Conservation (phyloP, 2,888 invertebrate species). For the Melolontha melolontha region DNA sequence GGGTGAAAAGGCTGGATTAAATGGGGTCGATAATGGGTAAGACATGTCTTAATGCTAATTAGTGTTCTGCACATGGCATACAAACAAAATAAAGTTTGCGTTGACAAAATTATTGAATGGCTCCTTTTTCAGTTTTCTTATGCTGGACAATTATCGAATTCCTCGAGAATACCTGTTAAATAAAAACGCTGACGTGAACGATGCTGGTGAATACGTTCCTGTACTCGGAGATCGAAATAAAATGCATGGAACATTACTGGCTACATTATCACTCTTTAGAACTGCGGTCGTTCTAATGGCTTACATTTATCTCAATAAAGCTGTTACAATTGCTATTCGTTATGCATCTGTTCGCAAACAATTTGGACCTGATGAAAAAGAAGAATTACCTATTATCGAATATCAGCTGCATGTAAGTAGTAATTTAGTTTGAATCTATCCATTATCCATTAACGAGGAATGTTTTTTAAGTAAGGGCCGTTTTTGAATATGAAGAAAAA, state of each 20-base stretch:
- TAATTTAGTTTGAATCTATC: no score
- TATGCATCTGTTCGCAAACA: slow-evolving; percentile 90
- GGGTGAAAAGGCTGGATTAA: slow-evolving; percentile 91
- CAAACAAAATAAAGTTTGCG: no score
- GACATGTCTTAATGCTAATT: no score
- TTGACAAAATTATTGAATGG: no score
- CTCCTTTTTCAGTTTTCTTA: slow-evolving; percentile 74
- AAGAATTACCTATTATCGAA: slow-evolving; percentile 88
- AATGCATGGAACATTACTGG: slow-evolving; percentile 86
- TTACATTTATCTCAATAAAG: slow-evolving; percentile 75
- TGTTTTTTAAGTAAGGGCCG: no score
- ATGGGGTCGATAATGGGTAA: slow-evolving; percentile 87
- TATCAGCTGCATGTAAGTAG: slow-evolving; percentile 88
- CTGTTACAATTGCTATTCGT: slow-evolving; percentile 84
- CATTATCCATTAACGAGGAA: no score
- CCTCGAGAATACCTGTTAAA: slow-evolving; percentile 85
- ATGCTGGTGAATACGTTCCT: slow-evolving; percentile 84
- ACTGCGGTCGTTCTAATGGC: slow-evolving; percentile 79
- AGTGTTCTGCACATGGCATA: no score
- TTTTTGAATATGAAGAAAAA: no score
- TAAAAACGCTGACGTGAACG: slow-evolving; percentile 86
- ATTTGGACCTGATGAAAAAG: slow-evolving; percentile 81
- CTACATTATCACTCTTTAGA: slow-evolving; percentile 85
- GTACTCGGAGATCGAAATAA: slow-evolving; percentile 86
- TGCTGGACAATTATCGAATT: slow-evolving; percentile 84